Percentiles rank a stretch among this genome's conserved stretches.
Evolutionary conservation across 1,140 invertebrate species (phyloP).

Genomic region (Pseudomyrmex gracilis): DNA sequence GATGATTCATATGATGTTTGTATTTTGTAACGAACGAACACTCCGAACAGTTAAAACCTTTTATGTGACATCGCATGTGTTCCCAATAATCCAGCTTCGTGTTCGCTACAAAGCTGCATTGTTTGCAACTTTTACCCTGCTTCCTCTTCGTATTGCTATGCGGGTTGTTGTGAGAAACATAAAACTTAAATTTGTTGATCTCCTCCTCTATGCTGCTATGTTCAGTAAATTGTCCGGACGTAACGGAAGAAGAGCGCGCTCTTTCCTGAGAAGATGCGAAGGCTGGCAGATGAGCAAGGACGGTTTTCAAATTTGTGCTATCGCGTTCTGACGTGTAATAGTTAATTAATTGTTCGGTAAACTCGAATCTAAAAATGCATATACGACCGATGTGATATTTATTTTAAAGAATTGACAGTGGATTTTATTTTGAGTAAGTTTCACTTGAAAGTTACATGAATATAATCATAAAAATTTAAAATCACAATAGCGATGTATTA

Average conservation of each 20-base stretch:
- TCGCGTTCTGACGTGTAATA: slow-evolving; percentile 64
- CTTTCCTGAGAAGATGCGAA: slow-evolving; percentile 3
- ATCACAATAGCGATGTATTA: too few species aligned
- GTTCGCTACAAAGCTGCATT: slow-evolving; percentile 93
- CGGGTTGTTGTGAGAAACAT: slow-evolving; percentile 91
- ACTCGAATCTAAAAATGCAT: slow-evolving; percentile 65
- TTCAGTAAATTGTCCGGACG: slow-evolving; percentile 66
- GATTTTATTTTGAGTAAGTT: neutral
- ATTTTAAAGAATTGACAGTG: neutral
- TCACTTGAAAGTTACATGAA: too few species aligned
- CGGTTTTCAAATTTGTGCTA: slow-evolving; percentile 46
- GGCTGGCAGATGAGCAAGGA: slow-evolving; percentile 38
- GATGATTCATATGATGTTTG: slow-evolving; percentile 99
- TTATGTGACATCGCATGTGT: slow-evolving; percentile 96
- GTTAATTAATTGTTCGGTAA: slow-evolving; percentile 67
- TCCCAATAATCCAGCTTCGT: slow-evolving; percentile 98
- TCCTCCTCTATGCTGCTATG: slow-evolving; percentile 83
- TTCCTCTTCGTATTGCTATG: slow-evolving; percentile 88
- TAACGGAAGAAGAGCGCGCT: slow-evolving; percentile 41
- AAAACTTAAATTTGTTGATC: slow-evolving; percentile 88
- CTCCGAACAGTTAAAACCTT: slow-evolving; percentile 96
- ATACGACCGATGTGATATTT: slow-evolving; percentile 2
- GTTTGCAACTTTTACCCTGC: slow-evolving; percentile 94
- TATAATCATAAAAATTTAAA: too few species aligned
- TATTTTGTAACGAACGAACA: slow-evolving; percentile 99